Evolutionary conservation across 2,888 invertebrate genomes (phyloP).

Genomic region (Phania funesta): DNA sequence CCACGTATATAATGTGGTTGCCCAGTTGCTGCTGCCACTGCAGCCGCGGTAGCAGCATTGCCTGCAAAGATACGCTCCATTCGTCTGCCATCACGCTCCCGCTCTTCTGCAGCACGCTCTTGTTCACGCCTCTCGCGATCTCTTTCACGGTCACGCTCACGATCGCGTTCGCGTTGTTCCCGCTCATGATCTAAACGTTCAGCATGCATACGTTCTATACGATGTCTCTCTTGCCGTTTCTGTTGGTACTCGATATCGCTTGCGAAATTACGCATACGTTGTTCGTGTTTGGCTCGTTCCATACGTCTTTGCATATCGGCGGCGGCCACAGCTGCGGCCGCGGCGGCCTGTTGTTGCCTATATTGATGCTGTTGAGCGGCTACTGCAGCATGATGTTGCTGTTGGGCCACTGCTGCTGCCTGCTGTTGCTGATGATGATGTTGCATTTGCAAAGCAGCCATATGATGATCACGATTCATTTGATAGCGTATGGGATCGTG

Average conservation of each 20-base stretch:
- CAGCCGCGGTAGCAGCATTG: slow-evolving; percentile 71
- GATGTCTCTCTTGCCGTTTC: slow-evolving; percentile 75
- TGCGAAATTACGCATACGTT: slow-evolving; percentile 73
- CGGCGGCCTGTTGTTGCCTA: slow-evolving; percentile 73
- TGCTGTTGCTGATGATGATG: slow-evolving; percentile 78
- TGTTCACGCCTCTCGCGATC: slow-evolving; percentile 74
- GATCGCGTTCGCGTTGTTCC: slow-evolving; percentile 74
- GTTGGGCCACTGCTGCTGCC: slow-evolving; percentile 77
- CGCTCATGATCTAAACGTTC: slow-evolving; percentile 76
- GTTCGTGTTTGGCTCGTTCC: slow-evolving; percentile 74
- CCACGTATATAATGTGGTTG: slow-evolving; percentile 75
- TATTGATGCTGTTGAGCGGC: slow-evolving; percentile 76
- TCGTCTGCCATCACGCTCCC: slow-evolving; percentile 75
- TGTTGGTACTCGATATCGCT: slow-evolving; percentile 78
- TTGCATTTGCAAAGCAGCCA: slow-evolving; percentile 78
- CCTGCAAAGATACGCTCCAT: slow-evolving; percentile 74
- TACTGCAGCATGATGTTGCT: slow-evolving; percentile 76
- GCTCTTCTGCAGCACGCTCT: slow-evolving; percentile 75
- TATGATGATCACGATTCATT: slow-evolving; percentile 82
- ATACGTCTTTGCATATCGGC: slow-evolving; percentile 74
- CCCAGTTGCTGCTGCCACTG: slow-evolving; percentile 70
- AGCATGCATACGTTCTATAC: slow-evolving; percentile 75
- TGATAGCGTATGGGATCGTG: slow-evolving; percentile 78
- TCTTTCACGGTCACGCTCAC: slow-evolving; percentile 72
- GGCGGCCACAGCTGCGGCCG: slow-evolving; percentile 70